phyloP scores from a whole-genome alignment of 2,797 vertebrate genomes.

The Crenuchus spilurus region DNA sequence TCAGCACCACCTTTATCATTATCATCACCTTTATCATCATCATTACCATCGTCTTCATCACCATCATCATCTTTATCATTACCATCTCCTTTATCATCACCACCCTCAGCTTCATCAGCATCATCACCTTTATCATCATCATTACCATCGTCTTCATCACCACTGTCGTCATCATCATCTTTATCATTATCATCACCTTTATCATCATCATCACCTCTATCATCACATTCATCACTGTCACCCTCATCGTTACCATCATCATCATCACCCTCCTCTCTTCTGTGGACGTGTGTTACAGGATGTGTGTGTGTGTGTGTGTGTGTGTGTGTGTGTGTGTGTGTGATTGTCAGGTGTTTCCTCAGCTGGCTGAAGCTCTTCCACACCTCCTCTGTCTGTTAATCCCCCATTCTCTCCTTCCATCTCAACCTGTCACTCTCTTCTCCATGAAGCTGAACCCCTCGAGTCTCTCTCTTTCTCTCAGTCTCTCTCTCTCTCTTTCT shows the following conservation, averaged over 20 bases:
- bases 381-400: constrained; percentile 61
- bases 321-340: not conserved
- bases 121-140: too few species aligned
- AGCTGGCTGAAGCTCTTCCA: constrained; percentile 63
- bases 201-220: not conserved
- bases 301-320: not conserved
- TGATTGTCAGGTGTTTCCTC: constrained; percentile 68
- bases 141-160: too few species aligned
- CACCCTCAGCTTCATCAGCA: too few species aligned
- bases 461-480: not conserved
- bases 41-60: too few species aligned
- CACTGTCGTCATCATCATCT: not conserved
- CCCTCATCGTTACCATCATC: too few species aligned
- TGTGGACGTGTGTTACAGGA: not conserved
- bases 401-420: constrained; percentile 16
- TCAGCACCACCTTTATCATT: too few species aligned
- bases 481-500: not conserved
- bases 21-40: too few species aligned
- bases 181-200: not conserved
- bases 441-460: not conserved
- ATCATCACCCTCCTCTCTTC: too few species aligned
- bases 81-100: too few species aligned
- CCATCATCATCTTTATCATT: too few species aligned
- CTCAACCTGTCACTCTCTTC: constrained; percentile 33
- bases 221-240: not conserved